Evolutionary conservation across 2,113 vertebrate species (phyloP), one percentile per base, ranked within the genome.

Genomic region (Cyanistes caeruleus): DNA sequence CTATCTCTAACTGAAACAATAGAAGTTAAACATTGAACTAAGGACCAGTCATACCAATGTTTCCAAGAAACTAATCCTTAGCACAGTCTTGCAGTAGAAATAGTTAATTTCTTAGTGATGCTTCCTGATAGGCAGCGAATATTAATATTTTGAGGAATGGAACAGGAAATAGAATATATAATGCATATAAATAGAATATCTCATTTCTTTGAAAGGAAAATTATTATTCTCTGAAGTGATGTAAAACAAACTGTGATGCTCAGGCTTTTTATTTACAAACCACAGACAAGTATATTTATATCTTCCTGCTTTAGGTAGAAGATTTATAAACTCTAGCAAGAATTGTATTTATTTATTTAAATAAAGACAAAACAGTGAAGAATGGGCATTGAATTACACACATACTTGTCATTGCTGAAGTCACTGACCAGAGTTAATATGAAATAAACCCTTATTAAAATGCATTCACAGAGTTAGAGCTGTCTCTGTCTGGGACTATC

Each of bases 391-490:
- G 70, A 82, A 69, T 87, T 95, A 80, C 53, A 65, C 39, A 65
- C 69, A 87, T 93, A 44, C 24, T 91, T 94, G 39, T 89, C 82
- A 87, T 85, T 59, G 35, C 37, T 86, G 70, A 94, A 79, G 68
- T 76, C 72, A 90, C 52, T 84, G 82, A 94, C 21, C 73, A 84
- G 72, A 88, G 46, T 56, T 76, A 87, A 89, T 49, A 89, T 20
- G 67, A 89, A 96, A 95, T 56, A 96, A 95, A 87, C 33, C 68
- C 93, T 79, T 90, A 84, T 69, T 91, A 84, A 94, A 93, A 84
- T 64, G 56, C 33, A 90, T 87, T 95, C 82, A 94, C 39, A 77
- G 70, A 75, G 49, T 46, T 69, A 52, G 53, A 81, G 91, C 76
- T 90, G 72, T 92, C 67, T 91, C 70, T 89, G 55, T 52, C 92